Conservation (phyloP, 1,140 invertebrate species). For the Leptopilina boulardi region DNA sequence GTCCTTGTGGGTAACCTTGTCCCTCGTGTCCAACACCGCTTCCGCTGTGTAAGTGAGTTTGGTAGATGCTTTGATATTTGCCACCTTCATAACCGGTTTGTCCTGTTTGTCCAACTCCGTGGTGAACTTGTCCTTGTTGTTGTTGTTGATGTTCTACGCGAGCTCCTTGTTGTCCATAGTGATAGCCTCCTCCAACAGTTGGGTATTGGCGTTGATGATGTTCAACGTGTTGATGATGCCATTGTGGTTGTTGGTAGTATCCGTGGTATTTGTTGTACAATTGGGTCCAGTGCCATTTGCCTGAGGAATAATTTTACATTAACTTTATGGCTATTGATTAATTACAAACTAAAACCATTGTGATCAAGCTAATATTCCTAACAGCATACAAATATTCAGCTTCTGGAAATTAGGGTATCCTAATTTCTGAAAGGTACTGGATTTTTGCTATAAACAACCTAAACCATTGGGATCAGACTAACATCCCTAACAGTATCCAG, state of each 20-base stretch:
- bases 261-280: slow-evolving; percentile 65
- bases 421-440: too few species aligned
- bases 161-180: slow-evolving; percentile 45
- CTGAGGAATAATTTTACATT: slow-evolving; percentile 29
- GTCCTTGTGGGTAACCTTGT: not conserved
- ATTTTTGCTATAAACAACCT: too few species aligned
- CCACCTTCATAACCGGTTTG: not conserved
- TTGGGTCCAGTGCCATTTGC: slow-evolving; percentile 59
- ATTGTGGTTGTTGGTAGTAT: slow-evolving; percentile 65
- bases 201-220: slow-evolving; percentile 41
- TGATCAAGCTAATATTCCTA: too few species aligned
- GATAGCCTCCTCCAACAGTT: slow-evolving; percentile 42
- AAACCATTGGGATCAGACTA: too few species aligned
- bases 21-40: not conserved
- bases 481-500: too few species aligned
- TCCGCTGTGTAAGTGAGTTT: not conserved
- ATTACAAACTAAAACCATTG: too few species aligned
- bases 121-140: slow-evolving; percentile 15
- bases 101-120: slow-evolving; percentile 36
- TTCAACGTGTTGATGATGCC: slow-evolving; percentile 59
- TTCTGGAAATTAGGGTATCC: too few species aligned
- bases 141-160: slow-evolving; percentile 32
- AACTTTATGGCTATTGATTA: not conserved
- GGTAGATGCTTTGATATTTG: slow-evolving; percentile 22
- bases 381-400: too few species aligned